Evolutionary conservation across 2,797 vertebrate species (phyloP).

Genomic region (Podarcis lilfordi): DNA sequence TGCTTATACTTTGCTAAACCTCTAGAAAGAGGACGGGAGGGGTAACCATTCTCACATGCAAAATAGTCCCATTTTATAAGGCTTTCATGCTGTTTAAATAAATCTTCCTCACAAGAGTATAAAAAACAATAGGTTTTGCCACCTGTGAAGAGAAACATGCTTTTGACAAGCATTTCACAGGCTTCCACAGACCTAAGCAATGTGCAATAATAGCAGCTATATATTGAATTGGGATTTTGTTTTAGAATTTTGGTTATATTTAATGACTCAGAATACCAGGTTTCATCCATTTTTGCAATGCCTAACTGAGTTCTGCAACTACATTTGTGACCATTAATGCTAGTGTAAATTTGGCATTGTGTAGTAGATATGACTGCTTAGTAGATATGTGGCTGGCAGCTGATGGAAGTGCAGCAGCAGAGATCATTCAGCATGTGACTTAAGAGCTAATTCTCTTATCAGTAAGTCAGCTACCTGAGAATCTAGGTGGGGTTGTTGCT

Average conservation of each 20-base stretch:
- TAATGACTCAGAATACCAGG: not conserved
- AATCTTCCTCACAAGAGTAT: not conserved
- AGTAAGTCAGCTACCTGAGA: no score
- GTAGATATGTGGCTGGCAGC: not conserved
- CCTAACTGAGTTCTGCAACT: not conserved
- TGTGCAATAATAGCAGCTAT: not conserved
- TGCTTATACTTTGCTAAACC: not conserved
- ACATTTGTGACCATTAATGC: not conserved
- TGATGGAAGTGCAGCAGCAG: not conserved
- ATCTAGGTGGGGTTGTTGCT: no score
- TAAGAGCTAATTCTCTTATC: no score
- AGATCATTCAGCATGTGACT: no score
- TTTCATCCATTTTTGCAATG: not conserved
- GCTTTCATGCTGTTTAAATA: not conserved
- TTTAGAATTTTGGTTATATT: conserved; percentile 10
- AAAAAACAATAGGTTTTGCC: not conserved
- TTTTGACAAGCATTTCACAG: not conserved
- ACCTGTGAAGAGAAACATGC: not conserved
- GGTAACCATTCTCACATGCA: not conserved
- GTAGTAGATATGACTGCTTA: not conserved
- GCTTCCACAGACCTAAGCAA: not conserved
- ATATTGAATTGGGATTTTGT: not conserved
- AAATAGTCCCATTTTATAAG: not conserved
- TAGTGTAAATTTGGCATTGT: not conserved
- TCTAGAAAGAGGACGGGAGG: not conserved